A percentile compares a stretch with the other conserved stretches of the same genome.
These are phyloP conservation scores for Heptranchias perlo DNA, from an alignment of 2,113 vertebrate species.

Conservation along the genomic window DNA sequence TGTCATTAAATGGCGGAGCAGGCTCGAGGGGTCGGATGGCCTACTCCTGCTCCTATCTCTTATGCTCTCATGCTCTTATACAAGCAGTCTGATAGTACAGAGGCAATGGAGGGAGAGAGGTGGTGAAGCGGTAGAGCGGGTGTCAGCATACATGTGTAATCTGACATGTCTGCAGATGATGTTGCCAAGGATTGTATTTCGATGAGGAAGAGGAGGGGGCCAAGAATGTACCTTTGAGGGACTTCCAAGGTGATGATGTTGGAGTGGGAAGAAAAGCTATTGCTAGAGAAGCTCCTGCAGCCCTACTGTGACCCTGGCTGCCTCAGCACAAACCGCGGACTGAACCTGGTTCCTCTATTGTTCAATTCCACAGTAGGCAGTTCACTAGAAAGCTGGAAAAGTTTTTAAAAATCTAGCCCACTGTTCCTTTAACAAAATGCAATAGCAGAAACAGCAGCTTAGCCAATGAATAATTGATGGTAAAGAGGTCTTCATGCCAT, in stretches of 20 bases:
- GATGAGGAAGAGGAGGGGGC: neutral
- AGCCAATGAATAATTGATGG: neutral
- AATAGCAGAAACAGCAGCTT: neutral
- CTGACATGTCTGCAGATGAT: neutral
- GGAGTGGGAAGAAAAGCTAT: neutral
- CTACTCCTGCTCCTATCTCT: no score
- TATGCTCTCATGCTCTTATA: no score
- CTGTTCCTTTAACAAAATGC: neutral
- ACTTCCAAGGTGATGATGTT: neutral
- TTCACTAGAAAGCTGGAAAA: neutral
- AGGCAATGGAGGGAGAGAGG: neutral
- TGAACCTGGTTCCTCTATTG: neutral
- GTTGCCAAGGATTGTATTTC: neutral
- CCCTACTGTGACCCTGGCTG: neutral
- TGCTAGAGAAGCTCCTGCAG: neutral
- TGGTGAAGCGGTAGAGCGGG: neutral
- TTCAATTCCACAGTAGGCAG: neutral
- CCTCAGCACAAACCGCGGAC: neutral
- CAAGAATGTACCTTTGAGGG: neutral
- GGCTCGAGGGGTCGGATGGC: no score
- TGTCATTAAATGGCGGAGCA: no score
- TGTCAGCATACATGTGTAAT: neutral
- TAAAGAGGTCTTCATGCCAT: neutral
- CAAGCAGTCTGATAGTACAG: neutral
- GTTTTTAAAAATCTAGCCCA: neutral